phyloP scores from a whole-genome alignment of 2,888 invertebrate species.

The Oligia latruncula region DNA sequence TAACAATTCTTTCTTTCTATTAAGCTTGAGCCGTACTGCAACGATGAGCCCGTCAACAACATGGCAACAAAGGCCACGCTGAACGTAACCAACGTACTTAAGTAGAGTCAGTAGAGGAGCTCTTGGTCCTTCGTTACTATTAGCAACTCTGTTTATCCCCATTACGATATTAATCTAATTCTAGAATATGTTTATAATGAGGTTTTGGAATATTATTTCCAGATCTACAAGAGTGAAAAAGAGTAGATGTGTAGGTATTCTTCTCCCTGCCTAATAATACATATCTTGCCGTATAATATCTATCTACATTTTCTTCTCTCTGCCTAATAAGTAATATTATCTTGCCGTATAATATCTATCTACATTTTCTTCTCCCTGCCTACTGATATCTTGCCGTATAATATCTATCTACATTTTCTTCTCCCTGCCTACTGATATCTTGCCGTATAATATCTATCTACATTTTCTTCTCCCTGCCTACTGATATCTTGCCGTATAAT shows the following conservation, averaged over 20 bases:
- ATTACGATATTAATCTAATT: neutral
- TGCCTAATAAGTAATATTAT: no score
- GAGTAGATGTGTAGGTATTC: neutral
- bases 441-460: no score
- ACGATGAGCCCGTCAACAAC: conserved; percentile 5
- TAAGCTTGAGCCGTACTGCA: neutral
- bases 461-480: no score
- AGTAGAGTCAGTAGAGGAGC: neutral
- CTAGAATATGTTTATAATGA: neutral
- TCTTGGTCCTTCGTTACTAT: neutral
- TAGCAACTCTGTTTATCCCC: neutral
- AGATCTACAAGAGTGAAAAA: neutral
- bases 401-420: no score
- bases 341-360: no score
- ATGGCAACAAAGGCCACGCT: neutral
- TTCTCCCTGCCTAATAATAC: neutral
- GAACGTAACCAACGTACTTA: neutral
- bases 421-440: no score
- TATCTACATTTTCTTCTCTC: neutral
- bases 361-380: no score
- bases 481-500: no score
- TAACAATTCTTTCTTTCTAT: neutral
- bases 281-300: neutral
- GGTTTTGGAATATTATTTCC: neutral
- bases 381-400: no score